Base-by-base conservation (phyloP, 2,797 vertebrate genomes). In the Poeciliopsis paucimaculata region DNA sequence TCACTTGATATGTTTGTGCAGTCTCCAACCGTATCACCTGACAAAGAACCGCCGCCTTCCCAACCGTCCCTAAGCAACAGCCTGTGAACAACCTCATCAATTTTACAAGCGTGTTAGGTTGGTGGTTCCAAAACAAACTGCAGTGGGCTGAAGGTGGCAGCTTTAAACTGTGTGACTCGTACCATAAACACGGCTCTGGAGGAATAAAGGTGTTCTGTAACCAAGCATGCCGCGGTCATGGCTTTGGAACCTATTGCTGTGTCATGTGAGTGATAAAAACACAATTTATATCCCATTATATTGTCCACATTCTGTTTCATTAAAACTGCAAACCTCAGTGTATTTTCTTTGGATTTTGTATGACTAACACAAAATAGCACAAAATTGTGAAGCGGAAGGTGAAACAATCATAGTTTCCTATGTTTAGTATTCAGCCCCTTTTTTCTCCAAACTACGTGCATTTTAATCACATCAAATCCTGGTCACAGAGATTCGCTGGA, bases 61-160 rank as follows among this genome's bases (percentile, higher is more conserved):
- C 5, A 34, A 49, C 78, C n/a, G 85, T 93, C 84, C 77, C 89
- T 72, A 39, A 87, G 91, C 90, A 93, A 91, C 93, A 86, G 84
- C 72, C 83, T 47, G 41, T 84, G 88, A 89, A 90, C 88, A 31
- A 90, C 81, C 89, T 92, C 94, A 94, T 94, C 90, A 90, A 94
- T 95, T 94, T 95, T 93, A 90, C 92, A 93, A 87, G 78, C 82
- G 71, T 57, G 84, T 72, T 72, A 49, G 72, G 80, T 88, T 57
- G 31, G 79, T 78, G 86, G 82, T 89, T 93, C 89, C 90, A 90
- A 91, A 92, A 91, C 93, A 93, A 92, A 88, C 71, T 77, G 71
- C 78, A 73, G 66, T n/a, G 3, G 75, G 80, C 81, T 70, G 73
- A 82, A 72, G 81, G 43, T 57, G 62, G 78, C 45, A 51, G 72